Evolutionary conservation across 2,888 invertebrate genomes (phyloP), one percentile per base, ranked within the genome.

Genomic region (Cosmorhoe ocellata): DNA sequence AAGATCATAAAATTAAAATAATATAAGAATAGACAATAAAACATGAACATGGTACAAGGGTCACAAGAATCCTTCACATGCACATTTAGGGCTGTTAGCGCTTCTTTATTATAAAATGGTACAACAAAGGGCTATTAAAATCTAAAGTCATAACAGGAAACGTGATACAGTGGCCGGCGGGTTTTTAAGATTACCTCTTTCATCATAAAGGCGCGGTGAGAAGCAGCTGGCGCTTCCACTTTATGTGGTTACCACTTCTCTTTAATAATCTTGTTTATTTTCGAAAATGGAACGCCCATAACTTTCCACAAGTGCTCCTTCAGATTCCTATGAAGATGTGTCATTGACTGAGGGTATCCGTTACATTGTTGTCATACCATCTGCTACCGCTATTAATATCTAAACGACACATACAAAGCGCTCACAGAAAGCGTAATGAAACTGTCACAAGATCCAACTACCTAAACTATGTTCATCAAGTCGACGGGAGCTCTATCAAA

Each of bases 81-180:
- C 74, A 64, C 69, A 78, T 83, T 83, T 78, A 79, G 77, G 79
- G 69, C 66, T 78, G 75, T 81, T 78, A 80, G 74, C 76, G 72
- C 76, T 79, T 76, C 76, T 80, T 82, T 71, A 81, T 79, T 76
- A 81, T 81, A 81, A 84, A 82, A 79, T 70, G 69, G 66, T 74
- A 68, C 68, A 81, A 87, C 82, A 87, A 87, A 87, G 79, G 71
- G 66, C 70, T 74, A 83, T 87, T 84, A 86, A 89, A 87, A 86
- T 83, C 77, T 86, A 70, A 81, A 88, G 85, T 86, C 84, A 90
- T 89, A 90, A 90, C 88, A 87, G 87, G 89, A 86, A 89, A 90
- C 71, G 71, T 83, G 88, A 90, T 89, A 87, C 77, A 76, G 81
- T 78, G 81, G 79, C 74, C 67, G 74, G 73, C 70, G 73, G 69